These are phyloP conservation scores for Mycalesis mineus DNA, from an alignment of 2,888 invertebrate genomes.

Conservation along the genomic window DNA sequence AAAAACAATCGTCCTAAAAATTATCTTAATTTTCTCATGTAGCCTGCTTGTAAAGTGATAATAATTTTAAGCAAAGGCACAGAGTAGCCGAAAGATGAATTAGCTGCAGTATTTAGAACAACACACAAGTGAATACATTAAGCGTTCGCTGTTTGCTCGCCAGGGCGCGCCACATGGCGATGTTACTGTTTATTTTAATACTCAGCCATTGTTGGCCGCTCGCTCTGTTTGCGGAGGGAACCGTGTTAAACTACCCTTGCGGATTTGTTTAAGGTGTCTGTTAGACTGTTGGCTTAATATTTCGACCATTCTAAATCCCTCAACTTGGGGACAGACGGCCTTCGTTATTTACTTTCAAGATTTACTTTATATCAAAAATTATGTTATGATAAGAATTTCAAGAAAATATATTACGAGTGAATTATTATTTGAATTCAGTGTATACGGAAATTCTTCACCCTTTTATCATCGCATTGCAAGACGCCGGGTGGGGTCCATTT, in stretches of 20 bases:
- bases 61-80: constrained; percentile 1
- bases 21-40: too few species aligned
- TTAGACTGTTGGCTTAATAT: constrained; percentile 35
- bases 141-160: constrained; percentile 60
- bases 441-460: too few species aligned
- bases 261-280: constrained; percentile 50
- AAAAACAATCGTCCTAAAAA: too few species aligned
- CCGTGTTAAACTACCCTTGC: constrained; percentile 63
- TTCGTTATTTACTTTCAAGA: background rate
- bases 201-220: constrained; percentile 70
- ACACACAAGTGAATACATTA: constrained; percentile 65
- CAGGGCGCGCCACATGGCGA: constrained; percentile 69
- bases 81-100: constrained; percentile 15
- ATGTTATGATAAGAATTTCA: too few species aligned
- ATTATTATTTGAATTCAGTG: too few species aligned
- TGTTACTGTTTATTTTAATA: constrained; percentile 74
- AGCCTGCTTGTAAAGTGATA: background rate
- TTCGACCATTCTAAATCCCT: constrained; percentile 30
- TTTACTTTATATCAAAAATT: background rate
- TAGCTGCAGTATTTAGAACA: constrained; percentile 21
- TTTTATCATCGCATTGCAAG: too few species aligned
- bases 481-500: too few species aligned
- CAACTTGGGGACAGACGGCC: constrained; percentile 2
- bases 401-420: too few species aligned
- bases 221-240: constrained; percentile 59